Evolutionary conservation across 35 echinoderm and acorn worm species (phyloP).

Genomic region (Heliocidaris tuberculata): DNA sequence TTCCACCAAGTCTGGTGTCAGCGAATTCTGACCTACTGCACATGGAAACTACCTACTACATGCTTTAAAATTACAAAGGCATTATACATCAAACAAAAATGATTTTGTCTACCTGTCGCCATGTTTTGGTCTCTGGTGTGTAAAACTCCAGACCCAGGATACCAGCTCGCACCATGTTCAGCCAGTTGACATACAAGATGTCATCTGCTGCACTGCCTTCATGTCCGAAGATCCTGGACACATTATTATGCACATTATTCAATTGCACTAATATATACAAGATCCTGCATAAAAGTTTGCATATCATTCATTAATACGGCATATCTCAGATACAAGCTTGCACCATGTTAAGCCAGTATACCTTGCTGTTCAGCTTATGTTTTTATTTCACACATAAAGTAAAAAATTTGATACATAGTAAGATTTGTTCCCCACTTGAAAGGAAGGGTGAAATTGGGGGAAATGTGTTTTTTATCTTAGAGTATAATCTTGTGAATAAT

Average conservation of each 20-base stretch:
- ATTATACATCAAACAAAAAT: no score
- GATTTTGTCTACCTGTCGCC: slow-evolving; percentile 76
- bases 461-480: background rate
- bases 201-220: slow-evolving; percentile 78
- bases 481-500: background rate
- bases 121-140: slow-evolving; percentile 88
- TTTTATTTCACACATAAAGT: no score
- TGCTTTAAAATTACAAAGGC: no score
- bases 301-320: background rate
- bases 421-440: no score
- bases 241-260: background rate
- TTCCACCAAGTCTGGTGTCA: no score
- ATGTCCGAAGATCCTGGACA: slow-evolving; percentile 91
- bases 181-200: slow-evolving; percentile 93
- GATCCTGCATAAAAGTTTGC: slow-evolving; percentile 56
- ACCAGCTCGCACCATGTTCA: slow-evolving; percentile 98
- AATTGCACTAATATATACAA: slow-evolving; percentile 20
- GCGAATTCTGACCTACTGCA: no score
- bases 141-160: slow-evolving; percentile 90
- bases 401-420: no score
- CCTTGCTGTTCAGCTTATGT: no score
- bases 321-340: background rate
- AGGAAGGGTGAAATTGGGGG: background rate
- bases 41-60: no score
- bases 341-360: no score